phyloP scores from a whole-genome alignment of 1,140 invertebrate genomes.

The Zaprionus lachaisei region DNA sequence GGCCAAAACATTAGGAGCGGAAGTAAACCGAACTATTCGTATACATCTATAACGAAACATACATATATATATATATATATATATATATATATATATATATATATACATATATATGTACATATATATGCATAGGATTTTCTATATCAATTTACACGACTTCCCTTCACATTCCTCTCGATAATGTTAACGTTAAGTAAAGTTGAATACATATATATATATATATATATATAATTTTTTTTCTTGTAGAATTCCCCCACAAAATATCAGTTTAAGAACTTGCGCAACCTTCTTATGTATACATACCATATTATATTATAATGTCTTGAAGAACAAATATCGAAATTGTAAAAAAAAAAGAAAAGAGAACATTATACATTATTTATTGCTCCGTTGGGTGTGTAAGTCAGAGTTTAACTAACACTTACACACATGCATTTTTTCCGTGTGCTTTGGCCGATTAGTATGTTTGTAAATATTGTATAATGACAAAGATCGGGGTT shows the following conservation, averaged over 20 bases:
- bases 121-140: conserved; percentile 48
- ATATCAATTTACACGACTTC: conserved; percentile 58
- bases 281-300: conserved; percentile 28
- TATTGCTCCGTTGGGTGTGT: conserved; percentile 25
- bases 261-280: conserved; percentile 33
- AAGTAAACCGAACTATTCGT: conserved; percentile 17
- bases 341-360: conserved; percentile 30
- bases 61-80: conserved; percentile 33
- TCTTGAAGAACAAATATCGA: conserved; percentile 13
- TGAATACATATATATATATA: conserved; percentile 2
- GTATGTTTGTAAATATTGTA: conserved; percentile 71
- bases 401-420: conserved; percentile 45
- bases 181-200: conserved; percentile 26
- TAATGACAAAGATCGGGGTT: conserved; percentile 40
- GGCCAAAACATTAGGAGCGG: conserved; percentile 3
- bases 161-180: conserved; percentile 30
- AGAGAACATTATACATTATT: conserved; percentile 9
- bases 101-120: conserved; percentile 38
- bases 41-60: conserved; percentile 22
- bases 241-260: conserved; percentile 10
- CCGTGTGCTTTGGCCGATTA: conserved; percentile 53
- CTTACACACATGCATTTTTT: conserved; percentile 30
- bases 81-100: conserved; percentile 1
- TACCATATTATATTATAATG: conserved; percentile 26
- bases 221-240: background rate